A percentile compares a stretch with the other conserved stretches of the same genome.
These are phyloP conservation scores for Alligator mississippiensis DNA, from an alignment of 2,113 vertebrate genomes.

Conservation along the genomic window DNA sequence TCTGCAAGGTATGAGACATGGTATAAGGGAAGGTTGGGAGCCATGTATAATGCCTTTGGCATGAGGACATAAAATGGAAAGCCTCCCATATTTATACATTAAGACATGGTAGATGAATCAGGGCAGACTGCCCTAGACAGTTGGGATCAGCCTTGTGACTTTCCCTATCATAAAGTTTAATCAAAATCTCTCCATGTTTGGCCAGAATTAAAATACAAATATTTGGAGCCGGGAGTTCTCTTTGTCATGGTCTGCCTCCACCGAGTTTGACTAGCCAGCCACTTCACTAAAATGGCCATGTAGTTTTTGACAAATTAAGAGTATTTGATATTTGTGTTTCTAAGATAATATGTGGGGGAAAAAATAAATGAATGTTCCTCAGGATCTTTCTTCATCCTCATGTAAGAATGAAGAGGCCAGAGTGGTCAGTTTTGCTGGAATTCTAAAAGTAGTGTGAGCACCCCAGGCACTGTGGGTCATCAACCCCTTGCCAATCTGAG, in stretches of 20 bases:
- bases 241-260: neutral
- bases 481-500: neutral
- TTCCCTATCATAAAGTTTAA: neutral
- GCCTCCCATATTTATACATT: too few relatives aligned
- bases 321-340: neutral
- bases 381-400: conserved; percentile 27
- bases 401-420: conserved; percentile 21
- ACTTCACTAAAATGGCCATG: neutral
- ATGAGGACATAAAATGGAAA: too few relatives aligned
- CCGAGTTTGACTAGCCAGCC: neutral
- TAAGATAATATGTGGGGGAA: neutral
- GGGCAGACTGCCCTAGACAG: too few relatives aligned
- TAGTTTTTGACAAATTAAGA: neutral
- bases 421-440: neutral
- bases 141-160: too few relatives aligned
- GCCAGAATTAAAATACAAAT: neutral
- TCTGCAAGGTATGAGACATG: too few relatives aligned
- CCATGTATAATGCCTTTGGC: too few relatives aligned
- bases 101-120: too few relatives aligned
- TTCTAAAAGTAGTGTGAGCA: neutral
- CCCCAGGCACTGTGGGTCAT: rapidly evolving
- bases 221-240: neutral
- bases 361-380: neutral
- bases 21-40: too few relatives aligned
- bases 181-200: neutral